Evolutionary conservation across 2,797 vertebrate genomes (phyloP).

Genomic region (Lophotriccus pileatus): DNA sequence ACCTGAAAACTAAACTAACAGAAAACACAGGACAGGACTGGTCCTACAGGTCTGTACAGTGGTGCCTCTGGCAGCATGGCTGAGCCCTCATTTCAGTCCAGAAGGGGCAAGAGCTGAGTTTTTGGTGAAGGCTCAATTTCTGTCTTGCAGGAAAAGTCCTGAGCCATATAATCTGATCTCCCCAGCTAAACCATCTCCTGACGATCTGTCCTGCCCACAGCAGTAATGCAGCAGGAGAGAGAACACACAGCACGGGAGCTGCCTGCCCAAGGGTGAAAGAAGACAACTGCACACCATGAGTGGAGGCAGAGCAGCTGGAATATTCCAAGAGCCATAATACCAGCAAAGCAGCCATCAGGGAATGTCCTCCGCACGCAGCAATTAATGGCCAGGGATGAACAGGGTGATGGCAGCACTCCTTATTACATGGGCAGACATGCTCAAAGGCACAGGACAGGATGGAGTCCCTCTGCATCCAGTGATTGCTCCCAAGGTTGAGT

Average conservation of each 20-base stretch:
- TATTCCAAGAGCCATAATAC: not conserved
- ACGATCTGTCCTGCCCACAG: not conserved
- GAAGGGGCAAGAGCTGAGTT: not conserved
- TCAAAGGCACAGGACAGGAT: not conserved
- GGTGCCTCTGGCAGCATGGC: not conserved
- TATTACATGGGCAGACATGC: not conserved
- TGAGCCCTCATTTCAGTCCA: not conserved
- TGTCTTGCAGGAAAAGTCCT: not conserved
- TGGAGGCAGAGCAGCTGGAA: not conserved
- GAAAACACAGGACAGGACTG: not conserved
- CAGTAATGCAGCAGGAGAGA: not conserved
- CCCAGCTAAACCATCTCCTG: not conserved
- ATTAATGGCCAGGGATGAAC: rapidly evolving
- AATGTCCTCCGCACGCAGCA: not conserved
- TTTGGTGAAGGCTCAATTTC: not conserved
- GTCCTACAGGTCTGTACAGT: not conserved
- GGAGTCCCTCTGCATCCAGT: not conserved
- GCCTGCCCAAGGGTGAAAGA: not conserved
- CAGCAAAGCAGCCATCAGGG: not conserved
- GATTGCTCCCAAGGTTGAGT: not conserved
- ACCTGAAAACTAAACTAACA: not conserved
- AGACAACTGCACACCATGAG: not conserved
- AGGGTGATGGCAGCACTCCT: not conserved
- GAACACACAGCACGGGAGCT: not conserved
- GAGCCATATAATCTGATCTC: not conserved